These are phyloP conservation scores for Tenodera sinensis DNA, from an alignment of 2,888 invertebrate species.

Conservation along the genomic window DNA sequence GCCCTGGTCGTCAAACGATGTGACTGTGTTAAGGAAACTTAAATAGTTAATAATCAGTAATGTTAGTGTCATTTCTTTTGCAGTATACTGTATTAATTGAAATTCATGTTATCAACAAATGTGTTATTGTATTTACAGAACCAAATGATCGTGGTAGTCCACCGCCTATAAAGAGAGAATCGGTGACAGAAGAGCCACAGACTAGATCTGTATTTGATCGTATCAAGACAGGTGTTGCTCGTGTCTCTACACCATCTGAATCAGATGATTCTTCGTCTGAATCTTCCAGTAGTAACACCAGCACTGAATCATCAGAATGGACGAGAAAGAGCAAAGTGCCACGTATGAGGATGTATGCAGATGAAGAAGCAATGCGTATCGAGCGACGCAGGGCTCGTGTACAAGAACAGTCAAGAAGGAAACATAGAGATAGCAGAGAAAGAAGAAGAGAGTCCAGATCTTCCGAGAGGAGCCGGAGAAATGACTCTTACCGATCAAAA, in stretches of 20 bases:
- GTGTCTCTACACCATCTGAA: background rate
- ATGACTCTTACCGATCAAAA: background rate
- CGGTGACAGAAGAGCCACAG: background rate
- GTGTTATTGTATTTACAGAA: background rate
- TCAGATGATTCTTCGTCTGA: conserved; percentile 5
- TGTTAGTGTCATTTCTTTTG: no score
- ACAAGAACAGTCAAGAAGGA: conserved; percentile 1
- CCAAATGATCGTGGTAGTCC: conserved; percentile 18
- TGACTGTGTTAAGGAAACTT: no score
- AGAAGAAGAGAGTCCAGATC: background rate
- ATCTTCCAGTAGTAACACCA: conserved; percentile 35
- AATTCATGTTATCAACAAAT: background rate
- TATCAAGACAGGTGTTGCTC: background rate
- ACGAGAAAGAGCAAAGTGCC: conserved; percentile 58
- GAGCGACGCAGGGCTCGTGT: conserved; percentile 40
- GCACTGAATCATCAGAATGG: conserved; percentile 45
- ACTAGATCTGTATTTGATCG: conserved; percentile 16
- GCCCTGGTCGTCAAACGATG: no score
- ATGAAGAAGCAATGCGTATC: conserved; percentile 71
- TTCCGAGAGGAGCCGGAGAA: background rate
- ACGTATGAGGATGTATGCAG: conserved; percentile 85
- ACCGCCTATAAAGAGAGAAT: background rate
- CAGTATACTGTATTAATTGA: no score
- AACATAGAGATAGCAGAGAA: background rate
- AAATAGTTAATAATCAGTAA: no score